Evolutionary conservation across 2,888 invertebrate genomes (phyloP), one percentile per base, ranked within the genome.

Genomic region (Clivina fossor): DNA sequence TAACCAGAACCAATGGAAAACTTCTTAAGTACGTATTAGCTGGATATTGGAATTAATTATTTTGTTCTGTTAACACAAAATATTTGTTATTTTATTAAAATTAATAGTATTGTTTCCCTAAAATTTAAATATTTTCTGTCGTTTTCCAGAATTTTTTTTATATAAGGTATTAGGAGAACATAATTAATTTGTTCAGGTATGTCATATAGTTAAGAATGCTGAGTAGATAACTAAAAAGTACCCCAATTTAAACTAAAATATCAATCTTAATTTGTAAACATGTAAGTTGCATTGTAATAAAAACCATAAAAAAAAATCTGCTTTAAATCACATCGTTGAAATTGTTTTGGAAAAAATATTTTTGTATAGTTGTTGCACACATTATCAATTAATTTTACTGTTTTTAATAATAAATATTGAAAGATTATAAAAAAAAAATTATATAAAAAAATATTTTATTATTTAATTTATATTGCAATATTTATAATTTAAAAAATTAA

Each of bases 81-180:
- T 71, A 72, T 72, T 71, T 71, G 71, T 72, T 72, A 71, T 72
- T 69, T 73, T 73, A 72, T 72, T 69, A 70, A 71, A 69, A 71
- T 68, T 67, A 64, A 62, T 41, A 24, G 53, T 57, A 62, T 62
- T 65, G 74, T 76, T 76, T 76, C 75, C 75, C 70, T 73, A 69
- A 75, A 75, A 71, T 67, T 68, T 64, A 69, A 69, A 69, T 76
- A 72, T 77, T 77, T 77, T 76, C 76, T 71, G 71, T 76, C 76
- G 77, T 78, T 78, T 78, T 77, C 77, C 75, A 77, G 77, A 77
- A 77, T 77, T 76, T 76, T n/a, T 77, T 76, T 78, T 77, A 78
- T 77, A 77, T 77, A 77, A 77, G 72, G 75, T 74, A 76, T 61
- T 76, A 77, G 77, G 77, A 73, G 65, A 70, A 64, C 75, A 78